These are phyloP conservation scores for Matsumyia berberina DNA, from an alignment of 2,888 invertebrate species.

Conservation along the genomic window DNA sequence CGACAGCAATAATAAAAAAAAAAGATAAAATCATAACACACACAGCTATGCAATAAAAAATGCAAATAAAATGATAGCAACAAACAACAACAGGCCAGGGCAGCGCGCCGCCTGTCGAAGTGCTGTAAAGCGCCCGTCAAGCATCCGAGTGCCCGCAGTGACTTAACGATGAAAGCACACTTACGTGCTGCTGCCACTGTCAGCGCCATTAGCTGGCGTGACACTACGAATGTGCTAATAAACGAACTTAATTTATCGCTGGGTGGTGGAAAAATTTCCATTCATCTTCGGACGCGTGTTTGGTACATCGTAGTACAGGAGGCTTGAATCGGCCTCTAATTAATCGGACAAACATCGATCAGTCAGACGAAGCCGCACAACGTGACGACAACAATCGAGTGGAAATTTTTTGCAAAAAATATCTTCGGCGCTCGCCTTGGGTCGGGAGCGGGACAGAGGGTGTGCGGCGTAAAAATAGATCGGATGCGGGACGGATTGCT, in stretches of 20 bases:
- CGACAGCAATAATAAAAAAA: conserved; percentile 13
- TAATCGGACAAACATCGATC: conserved; percentile 69
- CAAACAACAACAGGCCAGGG: conserved; percentile 32
- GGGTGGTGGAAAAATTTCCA: conserved; percentile 68
- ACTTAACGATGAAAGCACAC: conserved; percentile 54
- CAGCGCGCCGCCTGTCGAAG: neutral
- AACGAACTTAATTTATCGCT: conserved; percentile 60
- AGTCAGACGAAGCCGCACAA: conserved; percentile 54
- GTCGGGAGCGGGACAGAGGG: too few relatives aligned
- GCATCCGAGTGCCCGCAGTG: neutral
- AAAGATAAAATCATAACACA: conserved; percentile 33
- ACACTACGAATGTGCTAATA: conserved; percentile 65
- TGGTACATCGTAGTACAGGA: conserved; percentile 66
- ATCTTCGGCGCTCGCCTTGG: conserved; percentile 14
- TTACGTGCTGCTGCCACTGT: conserved; percentile 40
- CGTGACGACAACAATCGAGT: conserved; percentile 68
- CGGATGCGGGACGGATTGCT: conserved; percentile 30
- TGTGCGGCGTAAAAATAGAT: conserved; percentile 58
- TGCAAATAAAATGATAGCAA: conserved; percentile 55
- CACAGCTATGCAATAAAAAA: conserved; percentile 52
- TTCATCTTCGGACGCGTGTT: conserved; percentile 75
- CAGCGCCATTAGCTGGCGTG: conserved; percentile 62
- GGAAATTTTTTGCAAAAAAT: conserved; percentile 73
- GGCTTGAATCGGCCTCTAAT: conserved; percentile 65
- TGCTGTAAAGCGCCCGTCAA: too few relatives aligned